phyloP scores from a whole-genome alignment of 1,140 invertebrate species.

The Drosophila ficusphila region DNA sequence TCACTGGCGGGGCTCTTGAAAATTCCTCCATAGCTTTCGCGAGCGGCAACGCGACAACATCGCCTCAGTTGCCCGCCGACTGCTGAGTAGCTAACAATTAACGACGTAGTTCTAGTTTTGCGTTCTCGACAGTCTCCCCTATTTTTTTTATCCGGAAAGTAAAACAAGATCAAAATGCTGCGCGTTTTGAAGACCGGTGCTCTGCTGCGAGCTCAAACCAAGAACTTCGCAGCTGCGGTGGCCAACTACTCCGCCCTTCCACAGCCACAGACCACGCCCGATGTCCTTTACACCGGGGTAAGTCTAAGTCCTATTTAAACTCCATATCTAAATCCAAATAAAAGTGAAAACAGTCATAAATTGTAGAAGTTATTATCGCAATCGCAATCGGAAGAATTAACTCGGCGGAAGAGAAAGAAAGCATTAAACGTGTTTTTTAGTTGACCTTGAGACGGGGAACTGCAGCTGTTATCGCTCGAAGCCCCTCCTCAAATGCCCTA shows the following conservation, averaged over 20 bases:
- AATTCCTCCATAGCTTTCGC: slow-evolving; percentile 28
- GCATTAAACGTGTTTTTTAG: slow-evolving; percentile 37
- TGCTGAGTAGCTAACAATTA: slow-evolving; percentile 36
- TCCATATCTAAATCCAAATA: not conserved
- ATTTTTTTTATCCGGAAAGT: slow-evolving; percentile 3
- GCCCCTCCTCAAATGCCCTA: slow-evolving; percentile 16
- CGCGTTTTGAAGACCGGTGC: slow-evolving; percentile 60
- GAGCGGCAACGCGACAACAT: slow-evolving; percentile 11
- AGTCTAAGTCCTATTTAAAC: slow-evolving; percentile 47
- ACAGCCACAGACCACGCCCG: slow-evolving; percentile 67
- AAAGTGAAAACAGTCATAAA: slow-evolving; percentile 4
- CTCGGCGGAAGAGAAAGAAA: not conserved
- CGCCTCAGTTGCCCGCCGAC: slow-evolving; percentile 38
- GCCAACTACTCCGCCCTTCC: slow-evolving; percentile 63
- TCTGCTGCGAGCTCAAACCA: slow-evolving; percentile 51
- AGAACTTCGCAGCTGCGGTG: slow-evolving; percentile 45
- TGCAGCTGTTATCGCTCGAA: slow-evolving; percentile 32
- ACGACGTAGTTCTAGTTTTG: slow-evolving; percentile 35
- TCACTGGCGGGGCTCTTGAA: slow-evolving; percentile 18
- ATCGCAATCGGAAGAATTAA: not conserved
- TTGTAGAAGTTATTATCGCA: slow-evolving; percentile 21
- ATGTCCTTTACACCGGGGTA: slow-evolving; percentile 77
- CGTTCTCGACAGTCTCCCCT: not conserved
- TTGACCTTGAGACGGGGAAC: slow-evolving; percentile 31
- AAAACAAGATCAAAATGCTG: slow-evolving; percentile 55